These are phyloP conservation scores for Watsonalla cultraria DNA, from an alignment of 2,888 invertebrate genomes.

Conservation along the genomic window DNA sequence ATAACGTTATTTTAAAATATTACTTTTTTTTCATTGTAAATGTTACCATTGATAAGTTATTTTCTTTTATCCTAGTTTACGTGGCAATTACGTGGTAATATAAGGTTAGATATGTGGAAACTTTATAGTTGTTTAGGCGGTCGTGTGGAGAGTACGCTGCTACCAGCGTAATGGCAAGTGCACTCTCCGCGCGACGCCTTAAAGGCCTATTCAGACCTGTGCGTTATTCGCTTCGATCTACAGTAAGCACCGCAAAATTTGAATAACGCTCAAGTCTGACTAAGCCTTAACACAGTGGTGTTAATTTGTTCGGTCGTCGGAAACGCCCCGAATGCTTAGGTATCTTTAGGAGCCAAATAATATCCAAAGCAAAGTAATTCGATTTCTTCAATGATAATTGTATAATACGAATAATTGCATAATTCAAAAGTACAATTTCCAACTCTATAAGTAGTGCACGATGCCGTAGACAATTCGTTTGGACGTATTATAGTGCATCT, in stretches of 20 bases:
- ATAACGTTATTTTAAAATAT: slow-evolving; percentile 53
- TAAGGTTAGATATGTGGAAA: slow-evolving; percentile 15
- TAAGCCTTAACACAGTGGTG: not conserved
- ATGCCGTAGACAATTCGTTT: slow-evolving; percentile 8
- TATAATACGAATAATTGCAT: slow-evolving; percentile 22
- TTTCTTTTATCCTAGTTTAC: slow-evolving; percentile 39
- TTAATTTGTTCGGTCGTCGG: slow-evolving; percentile 1
- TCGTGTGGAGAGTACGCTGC: not conserved
- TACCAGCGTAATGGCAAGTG: not conserved
- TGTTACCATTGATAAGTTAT: slow-evolving; percentile 77
- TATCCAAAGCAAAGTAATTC: slow-evolving; percentile 25
- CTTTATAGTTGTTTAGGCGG: slow-evolving; percentile 10
- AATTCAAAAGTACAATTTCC: slow-evolving; percentile 20
- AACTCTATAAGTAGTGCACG: not conserved
- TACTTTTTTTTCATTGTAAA: slow-evolving; percentile 68
- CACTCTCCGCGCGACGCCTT: not conserved
- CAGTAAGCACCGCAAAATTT: too few species aligned
- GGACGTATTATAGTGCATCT: slow-evolving; percentile 11
- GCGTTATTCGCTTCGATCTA: too few species aligned
- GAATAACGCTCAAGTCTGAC: too few species aligned
- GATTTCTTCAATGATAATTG: slow-evolving; percentile 6
- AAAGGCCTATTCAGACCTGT: too few species aligned
- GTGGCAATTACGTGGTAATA: slow-evolving; percentile 1
- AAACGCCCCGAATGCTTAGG: slow-evolving; percentile 5
- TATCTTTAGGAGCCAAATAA: slow-evolving; percentile 26